Conservation (phyloP, 2,888 invertebrate genomes). For the Lottia scabra region DNA sequence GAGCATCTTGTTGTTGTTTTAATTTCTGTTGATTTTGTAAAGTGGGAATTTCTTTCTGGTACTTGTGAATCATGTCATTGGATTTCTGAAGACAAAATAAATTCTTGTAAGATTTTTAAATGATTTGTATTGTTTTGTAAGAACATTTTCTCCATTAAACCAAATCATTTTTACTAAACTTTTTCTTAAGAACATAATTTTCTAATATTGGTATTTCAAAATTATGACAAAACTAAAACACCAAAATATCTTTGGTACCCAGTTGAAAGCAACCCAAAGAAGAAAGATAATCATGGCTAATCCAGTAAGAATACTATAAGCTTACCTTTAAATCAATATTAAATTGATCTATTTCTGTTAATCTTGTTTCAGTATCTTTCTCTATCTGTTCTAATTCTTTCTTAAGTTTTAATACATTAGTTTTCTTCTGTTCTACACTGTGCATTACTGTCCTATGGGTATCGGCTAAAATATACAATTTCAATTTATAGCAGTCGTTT, state of each 20-base stretch:
- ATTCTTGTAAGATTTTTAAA: not conserved
- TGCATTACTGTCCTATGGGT: slow-evolving; percentile 72
- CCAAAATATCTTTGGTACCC: too few relatives aligned
- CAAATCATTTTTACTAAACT: too few relatives aligned
- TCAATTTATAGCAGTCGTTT: too few relatives aligned
- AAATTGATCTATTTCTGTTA: slow-evolving; percentile 84
- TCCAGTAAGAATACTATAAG: too few relatives aligned
- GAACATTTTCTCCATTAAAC: too few relatives aligned
- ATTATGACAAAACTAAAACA: too few relatives aligned
- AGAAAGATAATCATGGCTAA: too few relatives aligned
- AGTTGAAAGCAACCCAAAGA: too few relatives aligned
- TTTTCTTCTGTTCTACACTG: slow-evolving; percentile 80
- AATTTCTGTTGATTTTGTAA: slow-evolving; percentile 30
- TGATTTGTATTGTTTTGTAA: not conserved
- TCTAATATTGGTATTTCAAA: too few relatives aligned
- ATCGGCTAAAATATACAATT: slow-evolving; percentile 52
- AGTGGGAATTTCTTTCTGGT: slow-evolving; percentile 38
- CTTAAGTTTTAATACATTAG: slow-evolving; percentile 78
- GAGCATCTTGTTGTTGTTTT: slow-evolving; percentile 35
- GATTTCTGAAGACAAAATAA: slow-evolving; percentile 35
- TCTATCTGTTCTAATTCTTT: slow-evolving; percentile 75
- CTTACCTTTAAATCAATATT: slow-evolving; percentile 79
- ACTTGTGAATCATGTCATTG: slow-evolving; percentile 31
- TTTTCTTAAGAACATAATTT: too few relatives aligned
- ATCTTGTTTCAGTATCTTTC: slow-evolving; percentile 76